Conservation (phyloP, 2,797 vertebrate genomes). For the Craterocephalus amniculus region DNA sequence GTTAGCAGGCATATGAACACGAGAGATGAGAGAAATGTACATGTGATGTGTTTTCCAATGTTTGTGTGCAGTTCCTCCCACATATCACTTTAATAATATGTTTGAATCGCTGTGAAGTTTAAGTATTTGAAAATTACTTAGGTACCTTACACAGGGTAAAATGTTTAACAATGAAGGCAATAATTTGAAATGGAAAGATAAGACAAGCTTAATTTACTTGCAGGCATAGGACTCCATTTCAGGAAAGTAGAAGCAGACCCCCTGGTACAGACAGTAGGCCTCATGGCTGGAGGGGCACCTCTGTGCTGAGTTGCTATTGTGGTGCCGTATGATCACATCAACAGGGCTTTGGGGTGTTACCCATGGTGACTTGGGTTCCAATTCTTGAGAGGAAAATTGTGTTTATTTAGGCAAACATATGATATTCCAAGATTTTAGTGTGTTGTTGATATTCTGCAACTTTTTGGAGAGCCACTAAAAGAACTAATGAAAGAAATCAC, state of each 20-base stretch:
- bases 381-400: constrained; percentile 31
- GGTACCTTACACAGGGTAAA: too few relatives aligned
- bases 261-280: constrained; percentile 89
- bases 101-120: not conserved
- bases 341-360: constrained; percentile 55
- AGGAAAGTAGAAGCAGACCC: constrained; percentile 89
- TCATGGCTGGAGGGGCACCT: constrained; percentile 86
- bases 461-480: not conserved
- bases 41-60: not conserved
- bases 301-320: constrained; percentile 46
- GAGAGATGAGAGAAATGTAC: not conserved
- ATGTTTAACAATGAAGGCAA: not conserved
- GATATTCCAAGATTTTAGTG: not conserved
- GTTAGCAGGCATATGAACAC: not conserved
- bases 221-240: constrained; percentile 88
- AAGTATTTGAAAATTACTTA: rapidly evolving
- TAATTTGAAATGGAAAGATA: constrained; percentile 3
- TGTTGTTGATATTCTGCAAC: not conserved
- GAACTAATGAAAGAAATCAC: not conserved
- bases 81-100: not conserved
- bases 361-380: constrained; percentile 35
- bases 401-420: constrained; percentile 6
- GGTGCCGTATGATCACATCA: constrained; percentile 56
- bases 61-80: not conserved
- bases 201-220: constrained; percentile 85